These are phyloP conservation scores for Crepidodera aurea DNA, from an alignment of 2,888 invertebrate genomes.

Conservation along the genomic window DNA sequence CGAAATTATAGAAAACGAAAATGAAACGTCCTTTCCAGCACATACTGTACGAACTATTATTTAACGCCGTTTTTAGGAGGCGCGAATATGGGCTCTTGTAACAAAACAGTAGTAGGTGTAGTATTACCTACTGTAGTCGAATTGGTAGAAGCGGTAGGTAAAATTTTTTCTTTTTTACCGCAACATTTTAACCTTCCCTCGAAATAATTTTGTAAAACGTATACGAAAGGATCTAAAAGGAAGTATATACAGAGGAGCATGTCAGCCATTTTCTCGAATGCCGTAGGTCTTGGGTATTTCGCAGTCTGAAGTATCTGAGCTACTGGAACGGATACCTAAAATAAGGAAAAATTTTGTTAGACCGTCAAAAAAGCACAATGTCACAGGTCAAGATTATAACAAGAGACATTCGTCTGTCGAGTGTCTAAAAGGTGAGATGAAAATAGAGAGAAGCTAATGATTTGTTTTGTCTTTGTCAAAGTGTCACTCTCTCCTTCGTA, in stretches of 20 bases:
- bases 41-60: too few species aligned
- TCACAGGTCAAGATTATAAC: too few species aligned
- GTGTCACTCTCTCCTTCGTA: too few species aligned
- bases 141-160: conserved; percentile 43
- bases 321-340: conserved; percentile 72
- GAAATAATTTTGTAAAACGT: conserved; percentile 75
- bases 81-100: conserved; percentile 45
- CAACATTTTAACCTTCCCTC: conserved; percentile 51
- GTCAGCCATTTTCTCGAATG: conserved; percentile 72
- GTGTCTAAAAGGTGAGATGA: too few species aligned
- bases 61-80: conserved; percentile 18
- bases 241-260: conserved; percentile 82
- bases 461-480: too few species aligned
- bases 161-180: conserved; percentile 42
- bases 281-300: conserved; percentile 53
- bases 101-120: conserved; percentile 48
- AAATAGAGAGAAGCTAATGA: too few species aligned
- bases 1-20: too few species aligned
- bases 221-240: conserved; percentile 83
- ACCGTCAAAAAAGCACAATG: neutral
- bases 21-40: too few species aligned
- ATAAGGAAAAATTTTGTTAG: conserved; percentile 35
- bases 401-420: too few species aligned
- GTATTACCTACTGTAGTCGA: conserved; percentile 20
- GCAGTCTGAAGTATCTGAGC: conserved; percentile 61